Conservation (phyloP, 1,140 invertebrate genomes). For the Ectropis grisescens region DNA sequence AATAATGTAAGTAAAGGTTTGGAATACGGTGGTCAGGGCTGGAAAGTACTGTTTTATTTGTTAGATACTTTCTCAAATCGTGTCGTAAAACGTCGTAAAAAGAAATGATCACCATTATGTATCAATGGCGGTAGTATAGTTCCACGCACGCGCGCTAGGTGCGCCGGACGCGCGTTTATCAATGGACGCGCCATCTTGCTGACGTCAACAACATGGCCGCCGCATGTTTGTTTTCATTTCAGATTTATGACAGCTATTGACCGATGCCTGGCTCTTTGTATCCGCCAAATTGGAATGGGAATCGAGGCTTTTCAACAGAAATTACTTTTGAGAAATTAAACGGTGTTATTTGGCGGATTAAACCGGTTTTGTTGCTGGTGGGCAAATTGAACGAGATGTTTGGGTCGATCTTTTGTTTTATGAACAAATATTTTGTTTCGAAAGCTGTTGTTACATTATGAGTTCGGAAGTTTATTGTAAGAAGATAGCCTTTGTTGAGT, state of each 20-base stretch:
- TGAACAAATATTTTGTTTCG: too few relatives aligned
- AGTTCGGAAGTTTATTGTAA: too few relatives aligned
- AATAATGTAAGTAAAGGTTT: too few relatives aligned
- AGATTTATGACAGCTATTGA: conserved; percentile 12
- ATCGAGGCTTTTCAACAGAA: background rate
- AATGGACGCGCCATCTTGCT: conserved; percentile 59
- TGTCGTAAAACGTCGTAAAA: conserved; percentile 9
- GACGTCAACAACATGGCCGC: conserved; percentile 51
- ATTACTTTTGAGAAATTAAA: background rate
- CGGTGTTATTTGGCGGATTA: background rate
- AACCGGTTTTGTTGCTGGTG: too few relatives aligned
- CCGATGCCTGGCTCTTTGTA: too few relatives aligned
- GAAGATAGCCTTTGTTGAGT: too few relatives aligned
- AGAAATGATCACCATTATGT: conserved; percentile 26
- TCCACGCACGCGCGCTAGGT: conserved; percentile 23
- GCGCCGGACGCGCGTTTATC: conserved; percentile 29
- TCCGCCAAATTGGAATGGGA: background rate
- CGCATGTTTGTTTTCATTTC: conserved; percentile 44
- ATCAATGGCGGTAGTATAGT: conserved; percentile 60
- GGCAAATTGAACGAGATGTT: too few relatives aligned
- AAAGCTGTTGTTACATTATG: too few relatives aligned
- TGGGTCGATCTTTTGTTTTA: too few relatives aligned
- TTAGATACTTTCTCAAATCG: background rate
- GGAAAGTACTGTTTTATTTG: too few relatives aligned
- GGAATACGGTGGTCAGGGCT: too few relatives aligned